Percentiles rank a stretch among this genome's conserved stretches.
These are phyloP conservation scores for Habroteleia sp. DNA, from an alignment of 2,888 invertebrate genomes.

Conservation along the genomic window DNA sequence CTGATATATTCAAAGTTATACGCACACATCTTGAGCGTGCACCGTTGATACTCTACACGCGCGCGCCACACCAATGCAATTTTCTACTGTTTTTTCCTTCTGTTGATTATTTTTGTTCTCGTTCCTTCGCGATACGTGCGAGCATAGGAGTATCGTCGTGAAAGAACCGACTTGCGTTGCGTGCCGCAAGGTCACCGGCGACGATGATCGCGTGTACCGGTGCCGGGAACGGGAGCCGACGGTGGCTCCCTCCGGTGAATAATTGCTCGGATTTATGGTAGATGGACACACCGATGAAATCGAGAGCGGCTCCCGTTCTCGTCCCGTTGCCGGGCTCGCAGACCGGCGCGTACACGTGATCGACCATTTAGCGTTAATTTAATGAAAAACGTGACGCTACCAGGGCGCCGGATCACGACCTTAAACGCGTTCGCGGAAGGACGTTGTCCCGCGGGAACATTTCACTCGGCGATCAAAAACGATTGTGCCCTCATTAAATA, in stretches of 20 bases:
- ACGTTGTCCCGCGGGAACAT: conserved; percentile 50
- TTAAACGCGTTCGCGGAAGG: conserved; percentile 69
- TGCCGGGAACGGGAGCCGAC: conserved; percentile 75
- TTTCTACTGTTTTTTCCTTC: conserved; percentile 17
- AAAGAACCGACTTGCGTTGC: conserved; percentile 67
- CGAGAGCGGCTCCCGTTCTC: conserved; percentile 64
- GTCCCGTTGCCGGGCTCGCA: conserved; percentile 67
- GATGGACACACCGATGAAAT: conserved; percentile 61
- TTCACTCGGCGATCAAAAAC: conserved; percentile 48
- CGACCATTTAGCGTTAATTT: conserved; percentile 77
- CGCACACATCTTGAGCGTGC: too few species aligned
- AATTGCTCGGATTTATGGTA: conserved; percentile 71
- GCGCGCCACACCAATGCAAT: not conserved
- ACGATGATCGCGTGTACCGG: conserved; percentile 77
- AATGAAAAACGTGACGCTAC: conserved; percentile 71
- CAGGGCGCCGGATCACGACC: conserved; percentile 46
- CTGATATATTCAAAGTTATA: too few species aligned
- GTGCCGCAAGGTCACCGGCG: conserved; percentile 77
- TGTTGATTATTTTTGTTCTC: conserved; percentile 15
- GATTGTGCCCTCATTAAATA: conserved; percentile 8
- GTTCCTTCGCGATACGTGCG: conserved; percentile 25
- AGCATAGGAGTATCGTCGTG: conserved; percentile 30
- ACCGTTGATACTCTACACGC: not conserved
- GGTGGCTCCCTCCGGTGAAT: conserved; percentile 77
- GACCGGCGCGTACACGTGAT: conserved; percentile 69